Evolutionary conservation across 2,888 invertebrate species (phyloP), one percentile per base, ranked within the genome.

Genomic region (Uropetala carovei): DNA sequence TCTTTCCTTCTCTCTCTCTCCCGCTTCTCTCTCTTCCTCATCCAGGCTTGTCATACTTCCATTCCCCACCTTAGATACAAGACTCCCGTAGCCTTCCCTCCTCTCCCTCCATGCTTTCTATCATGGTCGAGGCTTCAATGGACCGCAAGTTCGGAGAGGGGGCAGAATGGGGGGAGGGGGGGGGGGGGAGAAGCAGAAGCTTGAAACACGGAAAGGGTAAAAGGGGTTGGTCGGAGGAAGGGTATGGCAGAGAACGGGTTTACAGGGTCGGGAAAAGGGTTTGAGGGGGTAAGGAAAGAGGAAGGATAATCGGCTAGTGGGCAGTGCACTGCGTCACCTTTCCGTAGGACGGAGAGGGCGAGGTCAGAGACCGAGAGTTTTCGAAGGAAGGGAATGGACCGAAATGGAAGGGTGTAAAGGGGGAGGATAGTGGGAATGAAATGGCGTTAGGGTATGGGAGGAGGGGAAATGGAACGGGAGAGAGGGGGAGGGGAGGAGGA

Each of bases 61-160:
- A 68, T 9, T 14, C 75, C 22, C 27, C 75, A 5, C 43, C 18
- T 22, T 14, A 7, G 75, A 85, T 10, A 3, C 14, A 56, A n/a
- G 58, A 30, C 22, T 85, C 58, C 58, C 59, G 11, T n/a, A 57
- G 10, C 11, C n/a, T 30, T 60, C 59, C 58, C 16, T 59, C 27
- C 22, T 57, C n/a, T 57, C 57, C 84, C 57, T 16, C 60, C 13
- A 56, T 14, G 58, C 85, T 16, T 27, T 86, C 59, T 9, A 59
- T 59, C 86, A 8, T 86, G 60, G 58, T 30, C 60, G 60, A 30
- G 27, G 30, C 56, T 60, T 60, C 16, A 86, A 86, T 86, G 86
- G 60, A 60, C 86, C 86, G 30, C 86, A 86, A 60, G 60, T 86
- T 86, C 86, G 60, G 30, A 27, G 59, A 75, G 22, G 27, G 75